Conservation (phyloP, 2,888 invertebrate genomes). For the Melieria omissa region DNA sequence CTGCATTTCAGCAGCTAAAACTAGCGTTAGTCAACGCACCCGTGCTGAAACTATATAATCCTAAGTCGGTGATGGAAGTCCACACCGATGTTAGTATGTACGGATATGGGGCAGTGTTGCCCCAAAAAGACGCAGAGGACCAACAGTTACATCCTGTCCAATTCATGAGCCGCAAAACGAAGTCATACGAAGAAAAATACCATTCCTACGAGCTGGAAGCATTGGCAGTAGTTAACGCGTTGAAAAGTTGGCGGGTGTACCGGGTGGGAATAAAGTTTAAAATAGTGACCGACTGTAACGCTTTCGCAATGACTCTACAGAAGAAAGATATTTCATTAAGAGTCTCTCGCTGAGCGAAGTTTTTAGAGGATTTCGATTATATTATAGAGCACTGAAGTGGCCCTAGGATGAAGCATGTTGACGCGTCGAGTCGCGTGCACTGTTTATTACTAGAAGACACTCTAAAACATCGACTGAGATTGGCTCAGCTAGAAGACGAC, state of each 20-base stretch:
- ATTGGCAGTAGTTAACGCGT: slow-evolving; percentile 47
- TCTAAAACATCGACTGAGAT: slow-evolving; percentile 20
- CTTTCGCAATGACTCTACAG: too few relatives aligned
- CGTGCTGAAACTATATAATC: slow-evolving; percentile 37
- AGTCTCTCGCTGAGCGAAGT: too few relatives aligned
- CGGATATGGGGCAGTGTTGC: slow-evolving; percentile 44
- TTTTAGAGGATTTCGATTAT: slow-evolving; percentile 40
- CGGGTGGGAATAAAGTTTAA: too few relatives aligned
- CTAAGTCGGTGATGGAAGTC: slow-evolving; percentile 43
- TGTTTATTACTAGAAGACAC: slow-evolving; percentile 11
- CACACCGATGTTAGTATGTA: slow-evolving; percentile 45
- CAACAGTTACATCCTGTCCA: slow-evolving; percentile 17
- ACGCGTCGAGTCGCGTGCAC: slow-evolving; percentile 20
- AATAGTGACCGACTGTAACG: too few relatives aligned
- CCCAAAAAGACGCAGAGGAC: slow-evolving; percentile 40
- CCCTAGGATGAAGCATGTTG: slow-evolving; percentile 44
- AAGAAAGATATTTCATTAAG: too few relatives aligned
- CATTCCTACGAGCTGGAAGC: slow-evolving; percentile 51
- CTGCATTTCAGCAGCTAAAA: slow-evolving; percentile 39
- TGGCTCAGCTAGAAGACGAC: slow-evolving; percentile 16
- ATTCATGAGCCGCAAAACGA: slow-evolving; percentile 11
- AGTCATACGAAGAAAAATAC: slow-evolving; percentile 16
- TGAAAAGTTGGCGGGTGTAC: slow-evolving; percentile 47
- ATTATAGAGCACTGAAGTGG: slow-evolving; percentile 36
- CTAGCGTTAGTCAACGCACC: slow-evolving; percentile 27